Percentiles rank a stretch among this genome's conserved stretches.
Conservation (phyloP, 2,888 invertebrate species). For the Cistogaster globosa region DNA sequence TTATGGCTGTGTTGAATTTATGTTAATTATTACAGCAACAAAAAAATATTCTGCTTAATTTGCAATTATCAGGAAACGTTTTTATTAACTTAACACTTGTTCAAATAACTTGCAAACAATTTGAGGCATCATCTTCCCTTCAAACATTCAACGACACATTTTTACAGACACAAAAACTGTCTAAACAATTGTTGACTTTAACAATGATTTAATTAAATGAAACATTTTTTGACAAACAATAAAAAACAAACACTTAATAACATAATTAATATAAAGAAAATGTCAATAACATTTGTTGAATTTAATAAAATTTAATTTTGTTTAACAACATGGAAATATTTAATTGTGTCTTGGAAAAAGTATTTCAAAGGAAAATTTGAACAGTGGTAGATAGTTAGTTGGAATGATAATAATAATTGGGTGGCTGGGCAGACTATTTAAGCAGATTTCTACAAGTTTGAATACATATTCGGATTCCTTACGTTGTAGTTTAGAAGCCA, state of each 20-base stretch:
- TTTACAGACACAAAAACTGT: constrained; percentile 14
- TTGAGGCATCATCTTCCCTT: constrained; percentile 15
- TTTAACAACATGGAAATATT: not conserved
- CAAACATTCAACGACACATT: constrained; percentile 13
- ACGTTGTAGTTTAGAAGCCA: too few relatives aligned
- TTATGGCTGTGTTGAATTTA: constrained; percentile 39
- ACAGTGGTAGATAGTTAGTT: too few relatives aligned
- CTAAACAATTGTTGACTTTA: constrained; percentile 44
- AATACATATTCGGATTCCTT: too few relatives aligned
- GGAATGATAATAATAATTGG: too few relatives aligned
- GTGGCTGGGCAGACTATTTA: too few relatives aligned
- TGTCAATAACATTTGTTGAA: constrained; percentile 38
- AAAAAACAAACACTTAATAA: constrained; percentile 28
- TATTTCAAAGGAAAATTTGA: not conserved
- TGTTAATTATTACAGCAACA: constrained; percentile 40
- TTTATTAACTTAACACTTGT: constrained; percentile 60
- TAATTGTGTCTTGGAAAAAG: not conserved
- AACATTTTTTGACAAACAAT: constrained; percentile 7
- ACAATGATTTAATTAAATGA: constrained; percentile 52
- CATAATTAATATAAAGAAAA: constrained; percentile 6
- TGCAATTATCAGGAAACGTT: constrained; percentile 46
- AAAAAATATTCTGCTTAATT: constrained; percentile 35
- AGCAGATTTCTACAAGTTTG: too few relatives aligned
- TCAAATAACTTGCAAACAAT: constrained; percentile 44
- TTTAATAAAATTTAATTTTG: constrained; percentile 8